These are phyloP conservation scores for Caiman crocodilus DNA, from an alignment of 2,797 vertebrate genomes.

Conservation along the genomic window DNA sequence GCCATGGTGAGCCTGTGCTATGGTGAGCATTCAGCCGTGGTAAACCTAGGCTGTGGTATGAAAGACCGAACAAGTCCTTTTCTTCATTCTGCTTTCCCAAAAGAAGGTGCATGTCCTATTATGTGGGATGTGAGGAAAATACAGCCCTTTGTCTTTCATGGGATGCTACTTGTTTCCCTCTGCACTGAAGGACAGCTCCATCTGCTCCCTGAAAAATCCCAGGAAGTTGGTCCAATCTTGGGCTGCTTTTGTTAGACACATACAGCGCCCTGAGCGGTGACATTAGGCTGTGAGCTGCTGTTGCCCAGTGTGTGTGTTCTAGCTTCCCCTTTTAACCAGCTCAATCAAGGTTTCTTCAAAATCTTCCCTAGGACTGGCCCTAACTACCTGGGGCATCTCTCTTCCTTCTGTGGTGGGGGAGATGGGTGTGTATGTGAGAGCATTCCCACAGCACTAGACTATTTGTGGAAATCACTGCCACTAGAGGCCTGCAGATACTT, in stretches of 20 bases:
- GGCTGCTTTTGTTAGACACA: neutral
- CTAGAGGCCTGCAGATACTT: neutral
- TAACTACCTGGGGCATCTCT: neutral
- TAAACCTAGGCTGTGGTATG: no score
- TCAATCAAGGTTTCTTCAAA: neutral
- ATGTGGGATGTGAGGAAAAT: no score
- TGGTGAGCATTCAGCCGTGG: no score
- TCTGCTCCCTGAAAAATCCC: neutral
- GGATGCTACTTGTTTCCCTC: neutral
- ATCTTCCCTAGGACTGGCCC: neutral
- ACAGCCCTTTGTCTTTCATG: no score
- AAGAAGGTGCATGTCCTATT: no score
- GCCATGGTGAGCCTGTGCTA: no score
- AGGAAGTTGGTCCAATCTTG: neutral
- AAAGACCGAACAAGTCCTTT: no score
- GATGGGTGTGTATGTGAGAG: neutral
- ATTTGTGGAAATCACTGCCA: neutral
- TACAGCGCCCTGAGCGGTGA: no score
- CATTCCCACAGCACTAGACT: neutral
- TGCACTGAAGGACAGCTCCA: neutral
- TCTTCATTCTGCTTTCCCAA: no score
- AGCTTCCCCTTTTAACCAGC: neutral
- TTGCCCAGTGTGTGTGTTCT: neutral
- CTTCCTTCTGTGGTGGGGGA: neutral
- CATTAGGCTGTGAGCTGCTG: neutral